phyloP scores from a whole-genome alignment of 2,888 invertebrate genomes.

The Orchestes rusci region DNA sequence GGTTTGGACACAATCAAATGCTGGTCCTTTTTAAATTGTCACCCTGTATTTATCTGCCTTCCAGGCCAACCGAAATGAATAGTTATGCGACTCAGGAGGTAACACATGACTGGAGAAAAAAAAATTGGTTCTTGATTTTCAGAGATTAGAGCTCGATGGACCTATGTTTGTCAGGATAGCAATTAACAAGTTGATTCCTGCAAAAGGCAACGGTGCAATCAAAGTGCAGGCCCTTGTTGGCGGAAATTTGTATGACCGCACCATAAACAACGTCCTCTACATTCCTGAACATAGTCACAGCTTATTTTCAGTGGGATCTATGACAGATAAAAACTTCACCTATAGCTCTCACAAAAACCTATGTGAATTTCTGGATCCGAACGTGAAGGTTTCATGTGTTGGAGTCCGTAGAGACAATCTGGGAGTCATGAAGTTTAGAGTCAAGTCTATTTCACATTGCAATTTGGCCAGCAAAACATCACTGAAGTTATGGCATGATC shows the following conservation, averaged over 20 bases:
- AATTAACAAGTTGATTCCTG: neutral
- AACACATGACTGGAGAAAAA: slow-evolving; percentile 22
- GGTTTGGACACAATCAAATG: too few relatives aligned
- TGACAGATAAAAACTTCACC: slow-evolving; percentile 7
- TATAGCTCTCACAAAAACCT: too few relatives aligned
- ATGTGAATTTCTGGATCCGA: too few relatives aligned
- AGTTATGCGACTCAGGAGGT: slow-evolving; percentile 29
- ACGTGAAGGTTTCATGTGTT: too few relatives aligned
- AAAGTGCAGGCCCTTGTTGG: slow-evolving; percentile 7
- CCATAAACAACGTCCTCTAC: slow-evolving; percentile 13
- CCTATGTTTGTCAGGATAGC: neutral
- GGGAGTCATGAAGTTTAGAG: too few relatives aligned
- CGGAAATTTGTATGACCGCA: slow-evolving; percentile 8
- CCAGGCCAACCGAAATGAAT: slow-evolving; percentile 15
- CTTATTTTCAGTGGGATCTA: slow-evolving; percentile 15
- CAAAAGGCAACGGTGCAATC: neutral
- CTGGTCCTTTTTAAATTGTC: too few relatives aligned
- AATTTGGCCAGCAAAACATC: too few relatives aligned
- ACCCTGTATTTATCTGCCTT: slow-evolving; percentile 7
- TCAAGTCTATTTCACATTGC: too few relatives aligned
- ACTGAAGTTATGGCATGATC: too few relatives aligned
- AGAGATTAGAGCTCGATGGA: too few relatives aligned
- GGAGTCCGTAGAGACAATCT: too few relatives aligned
- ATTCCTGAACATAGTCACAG: slow-evolving; percentile 10
- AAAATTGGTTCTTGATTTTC: neutral